Evolutionary conservation across 2,888 invertebrate genomes (phyloP).

Genomic region (Cactoblastis cactorum): DNA sequence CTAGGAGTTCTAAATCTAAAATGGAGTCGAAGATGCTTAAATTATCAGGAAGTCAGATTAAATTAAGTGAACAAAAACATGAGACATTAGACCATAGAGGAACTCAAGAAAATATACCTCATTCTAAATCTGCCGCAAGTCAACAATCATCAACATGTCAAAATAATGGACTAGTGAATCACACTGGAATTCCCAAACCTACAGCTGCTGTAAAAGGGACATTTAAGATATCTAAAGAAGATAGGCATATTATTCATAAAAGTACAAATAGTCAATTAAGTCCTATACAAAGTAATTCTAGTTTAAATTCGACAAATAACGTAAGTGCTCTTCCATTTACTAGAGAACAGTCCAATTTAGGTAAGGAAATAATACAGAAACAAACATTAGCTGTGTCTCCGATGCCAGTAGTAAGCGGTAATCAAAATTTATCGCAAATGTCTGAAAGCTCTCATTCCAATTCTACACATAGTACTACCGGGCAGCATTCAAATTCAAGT

Average conservation of each 20-base stretch:
- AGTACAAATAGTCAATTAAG: conserved; percentile 78
- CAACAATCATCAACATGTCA: conserved; percentile 69
- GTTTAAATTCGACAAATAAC: conserved; percentile 76
- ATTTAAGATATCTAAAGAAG: conserved; percentile 84
- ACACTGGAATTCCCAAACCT: conserved; percentile 90
- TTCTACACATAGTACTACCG: conserved; percentile 81
- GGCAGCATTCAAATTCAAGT: conserved; percentile 84
- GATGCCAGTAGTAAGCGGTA: conserved; percentile 80
- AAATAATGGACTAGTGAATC: conserved; percentile 52
- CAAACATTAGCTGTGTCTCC: conserved; percentile 85
- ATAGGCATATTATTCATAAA: conserved; percentile 74
- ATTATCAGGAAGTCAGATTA: conserved; percentile 66
- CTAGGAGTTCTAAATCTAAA: conserved; percentile 54
- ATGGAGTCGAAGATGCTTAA: conserved; percentile 69
- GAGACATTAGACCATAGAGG: conserved; percentile 46
- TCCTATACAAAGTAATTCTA: conserved; percentile 78
- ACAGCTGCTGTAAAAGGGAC: conserved; percentile 95
- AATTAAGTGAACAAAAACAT: conserved; percentile 54
- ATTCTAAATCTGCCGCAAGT: conserved; percentile 37
- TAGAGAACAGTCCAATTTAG: conserved; percentile 74
- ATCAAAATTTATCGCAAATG: conserved; percentile 72
- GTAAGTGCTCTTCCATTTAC: conserved; percentile 68
- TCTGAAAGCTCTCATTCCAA: conserved; percentile 83
- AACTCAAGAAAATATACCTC: conserved; percentile 38
- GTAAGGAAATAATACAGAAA: conserved; percentile 71